Evolutionary conservation across 2,797 vertebrate species (phyloP).

Genomic region (Cirrhinus molitorella): DNA sequence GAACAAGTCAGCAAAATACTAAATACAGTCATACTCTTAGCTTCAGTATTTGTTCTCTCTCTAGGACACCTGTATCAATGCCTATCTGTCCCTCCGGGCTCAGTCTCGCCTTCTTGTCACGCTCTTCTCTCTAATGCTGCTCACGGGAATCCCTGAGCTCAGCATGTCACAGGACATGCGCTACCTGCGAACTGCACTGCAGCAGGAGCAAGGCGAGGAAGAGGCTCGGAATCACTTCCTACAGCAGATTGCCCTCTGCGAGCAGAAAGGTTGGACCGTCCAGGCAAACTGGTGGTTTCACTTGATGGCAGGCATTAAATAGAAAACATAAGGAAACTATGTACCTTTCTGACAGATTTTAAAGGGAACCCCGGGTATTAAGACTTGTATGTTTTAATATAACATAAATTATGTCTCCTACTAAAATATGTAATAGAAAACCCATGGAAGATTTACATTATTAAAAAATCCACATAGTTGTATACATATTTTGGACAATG

Average conservation of each 20-base stretch:
- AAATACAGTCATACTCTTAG: too few relatives aligned
- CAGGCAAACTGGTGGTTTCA: conserved; percentile 85
- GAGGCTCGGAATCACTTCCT: conserved; percentile 78
- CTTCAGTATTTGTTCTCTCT: background rate
- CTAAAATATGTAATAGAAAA: too few relatives aligned
- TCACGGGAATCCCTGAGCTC: conserved; percentile 83
- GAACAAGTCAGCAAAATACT: too few relatives aligned
- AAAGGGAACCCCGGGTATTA: background rate
- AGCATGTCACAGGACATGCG: conserved; percentile 77
- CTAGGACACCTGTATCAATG: conserved; percentile 78
- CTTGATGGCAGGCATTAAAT: conserved; percentile 77
- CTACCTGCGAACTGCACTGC: conserved; percentile 80
- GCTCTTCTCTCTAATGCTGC: conserved; percentile 83
- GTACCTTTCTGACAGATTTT: background rate
- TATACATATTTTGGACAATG: too few relatives aligned
- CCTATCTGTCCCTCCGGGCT: conserved; percentile 79
- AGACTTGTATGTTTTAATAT: too few relatives aligned
- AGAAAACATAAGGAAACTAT: conserved; percentile 36
- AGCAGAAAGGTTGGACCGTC: conserved; percentile 78
- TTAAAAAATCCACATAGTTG: too few relatives aligned
- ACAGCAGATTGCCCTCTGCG: conserved; percentile 75
- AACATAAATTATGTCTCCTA: too few relatives aligned
- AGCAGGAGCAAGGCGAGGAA: conserved; percentile 70
- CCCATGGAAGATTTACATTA: too few relatives aligned
- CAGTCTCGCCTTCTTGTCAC: conserved; percentile 80